Base-by-base conservation (phyloP, 2,888 invertebrate genomes). In the Drosophila percnosoma region DNA sequence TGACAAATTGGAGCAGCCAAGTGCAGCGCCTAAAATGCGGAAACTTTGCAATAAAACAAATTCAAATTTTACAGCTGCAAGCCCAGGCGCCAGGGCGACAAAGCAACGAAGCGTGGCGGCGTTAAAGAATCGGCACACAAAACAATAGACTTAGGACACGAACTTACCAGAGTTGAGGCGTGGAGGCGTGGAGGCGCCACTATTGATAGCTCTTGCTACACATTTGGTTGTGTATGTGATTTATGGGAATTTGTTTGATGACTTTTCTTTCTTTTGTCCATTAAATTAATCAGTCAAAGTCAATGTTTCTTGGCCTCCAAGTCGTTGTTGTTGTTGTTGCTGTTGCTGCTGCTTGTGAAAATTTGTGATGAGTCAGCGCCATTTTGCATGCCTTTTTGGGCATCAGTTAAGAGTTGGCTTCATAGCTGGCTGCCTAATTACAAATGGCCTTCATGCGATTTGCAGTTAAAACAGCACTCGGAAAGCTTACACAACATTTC, bases 1-100 rank as follows among this genome's bases (percentile, higher is more conserved):
- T 78, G 80, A 75, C 88, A 83, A 85, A 82, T 73, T 86, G 87
- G 82, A 86, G 80, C 87, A 82, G 80, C 84, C 82, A 78, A 82
- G 87, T 84, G 84, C 85, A 88, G 80, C 64, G 80, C 75, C 77
- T 75, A 82, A 86, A 81, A 71, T 80, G 86, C 88, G 83, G 84
- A 83, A 83, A 83, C 62, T 73, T 87, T 82, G 69, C 75, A 31
- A 63, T 62, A 45, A 63, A 62, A 45, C 63, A 60, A 68, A 52
- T 70, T 21, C 40, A 61, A 65, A 62, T 53, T 29, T 29, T 34
- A 29, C 38, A 64, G 38, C 24, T 45, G 59, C 40, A 55, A n/a
- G n/a, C 21, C 10, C 48, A 49, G 27, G 42, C 55, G 49, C 21
- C 7, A 55, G 57, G 51, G 42, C 64, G 61, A n/a, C 42, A 13